Conservation (phyloP, 1,140 invertebrate species). For the Bombus superbus region DNA sequence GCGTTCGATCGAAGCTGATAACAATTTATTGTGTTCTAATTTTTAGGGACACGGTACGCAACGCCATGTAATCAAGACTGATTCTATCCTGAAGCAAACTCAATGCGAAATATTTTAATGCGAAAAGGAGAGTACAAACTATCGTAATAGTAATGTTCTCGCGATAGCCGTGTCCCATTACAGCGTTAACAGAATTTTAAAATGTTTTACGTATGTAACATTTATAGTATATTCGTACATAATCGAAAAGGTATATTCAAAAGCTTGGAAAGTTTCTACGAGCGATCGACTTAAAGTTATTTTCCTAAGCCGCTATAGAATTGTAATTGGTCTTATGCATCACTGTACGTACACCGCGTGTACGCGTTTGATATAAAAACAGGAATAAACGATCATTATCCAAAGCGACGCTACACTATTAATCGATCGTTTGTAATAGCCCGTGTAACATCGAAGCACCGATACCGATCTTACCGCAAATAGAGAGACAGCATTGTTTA, state of each 20-base stretch:
- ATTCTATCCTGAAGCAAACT: background rate
- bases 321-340: background rate
- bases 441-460: slow-evolving; percentile 1
- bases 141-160: no score
- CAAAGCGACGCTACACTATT: background rate
- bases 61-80: background rate
- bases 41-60: background rate
- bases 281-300: no score
- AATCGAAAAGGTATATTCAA: no score
- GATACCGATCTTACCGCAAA: slow-evolving; percentile 35
- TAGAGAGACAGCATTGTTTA: background rate
- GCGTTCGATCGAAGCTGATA: background rate
- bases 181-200: no score
- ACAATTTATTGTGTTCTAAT: background rate
- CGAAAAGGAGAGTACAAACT: no score
- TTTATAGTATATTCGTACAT: no score
- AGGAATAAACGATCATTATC: background rate
- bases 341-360: background rate
- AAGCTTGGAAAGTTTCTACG: no score
- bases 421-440: slow-evolving; percentile 48
- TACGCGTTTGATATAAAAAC: background rate
- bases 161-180: no score
- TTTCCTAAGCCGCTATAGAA: background rate
- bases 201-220: no score
- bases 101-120: background rate